Base-by-base conservation (phyloP, 1,140 invertebrate species). In the Thalassaphorura encarpata region DNA sequence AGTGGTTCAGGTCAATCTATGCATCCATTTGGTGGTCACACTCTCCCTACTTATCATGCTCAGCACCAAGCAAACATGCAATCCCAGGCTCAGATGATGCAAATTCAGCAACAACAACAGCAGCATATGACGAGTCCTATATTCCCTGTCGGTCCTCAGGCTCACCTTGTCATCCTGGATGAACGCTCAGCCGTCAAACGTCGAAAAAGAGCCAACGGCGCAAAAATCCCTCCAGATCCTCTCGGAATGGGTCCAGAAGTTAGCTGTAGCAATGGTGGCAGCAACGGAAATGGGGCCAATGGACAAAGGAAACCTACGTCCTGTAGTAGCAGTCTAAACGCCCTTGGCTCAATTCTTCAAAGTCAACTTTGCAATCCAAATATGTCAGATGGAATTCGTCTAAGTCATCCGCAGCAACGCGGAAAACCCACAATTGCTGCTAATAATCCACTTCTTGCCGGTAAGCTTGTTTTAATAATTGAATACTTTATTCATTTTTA, bases 381-480 rank as follows among this genome's bases (percentile, higher is more conserved):
- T 47, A 41, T 57, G 54, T 54, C 50, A 29, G 45, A 58, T 39
- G 43, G 52, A 33, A 56, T 63, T 46, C 42, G 48, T 29, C 45
- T 36, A 8, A 5, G 33, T 16, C 11, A 16, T 15, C 48, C 19
- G 40, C 54, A 56, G 56, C 48, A 48, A 61, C 56, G 56, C 50
- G 59, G 57, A 52, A 64, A 83, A 83, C 72, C 83, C 67, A 85
- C 83, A 53, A 87, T 89, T 47, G 85, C 84, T 1, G 84, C 84
- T 0, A 82, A 83, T 16, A 89, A 89, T 71, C 85, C 85, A 29
- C 73, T 89, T 40, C 73, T 89, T 58, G 85, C 85, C 69, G 79
- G 79, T 81, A 68, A 68, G 29, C 28, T 40, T 18, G 11, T 23
- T 6, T 36, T 36, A n/a, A 36, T 36, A 36, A 36, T n/a, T 11